Evolutionary conservation across 2,797 vertebrate species (phyloP), one percentile per base, ranked within the genome.

Genomic region (Bovichtus variegatus): DNA sequence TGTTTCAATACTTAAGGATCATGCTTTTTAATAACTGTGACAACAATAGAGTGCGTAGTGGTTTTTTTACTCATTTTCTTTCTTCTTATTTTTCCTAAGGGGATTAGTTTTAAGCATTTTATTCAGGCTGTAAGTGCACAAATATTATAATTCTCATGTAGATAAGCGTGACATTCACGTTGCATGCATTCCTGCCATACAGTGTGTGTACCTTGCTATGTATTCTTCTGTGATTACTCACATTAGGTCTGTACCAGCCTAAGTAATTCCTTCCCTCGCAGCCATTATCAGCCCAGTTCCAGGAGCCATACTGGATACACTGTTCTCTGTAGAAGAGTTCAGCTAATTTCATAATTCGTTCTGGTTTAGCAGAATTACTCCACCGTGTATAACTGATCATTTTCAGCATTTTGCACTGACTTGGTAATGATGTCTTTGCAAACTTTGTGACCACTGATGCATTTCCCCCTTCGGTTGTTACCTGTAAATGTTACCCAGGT

Each of bases 311-410:
- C 13, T 43, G 62, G 53, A 25, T 34, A 16, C 62, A 31, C 44
- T 36, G 49, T 34, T 34, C 46, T 59, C 61, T 31, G 51, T 34
- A 18, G 31, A 71, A 41, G 43, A 66, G 65, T 49, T 74, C 55
- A 25, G 58, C 73, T 74, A 60, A 61, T 81, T 81, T 68, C 55
- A 55, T 51, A 13, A 76, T 83, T 64, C 1, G 19, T n/a, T 80
- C 66, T 49, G 61, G 49, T 82, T 85, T 64, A 44, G 38, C 59
- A 50, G 73, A 61, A 66, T 81, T 75, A 68, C 21, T 44, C 36
- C 54, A 43, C n/a, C 5, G 1, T 47, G 60, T 25, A 61, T 34
- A 69, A 71, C 49, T 47, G 46, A 71, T 78, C 4, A 67, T 74
- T 66, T 63, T 63, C 27, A 73, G 46, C 23, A 44, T 61, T 74